Evolutionary conservation across 1,140 invertebrate species (phyloP).

Genomic region (Pseudomyrmex dendroicus): DNA sequence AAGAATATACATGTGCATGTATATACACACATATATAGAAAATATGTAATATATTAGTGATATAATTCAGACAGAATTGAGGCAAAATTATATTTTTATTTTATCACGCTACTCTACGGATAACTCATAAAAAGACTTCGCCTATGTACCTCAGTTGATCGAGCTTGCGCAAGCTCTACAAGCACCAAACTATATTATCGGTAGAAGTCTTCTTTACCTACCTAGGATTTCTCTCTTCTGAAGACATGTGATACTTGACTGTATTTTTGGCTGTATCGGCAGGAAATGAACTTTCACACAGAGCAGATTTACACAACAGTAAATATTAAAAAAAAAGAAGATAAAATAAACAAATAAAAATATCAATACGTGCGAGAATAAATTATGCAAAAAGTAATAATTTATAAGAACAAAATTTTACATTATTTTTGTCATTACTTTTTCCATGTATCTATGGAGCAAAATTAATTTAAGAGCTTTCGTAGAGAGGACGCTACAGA

Average conservation of each 20-base stretch:
- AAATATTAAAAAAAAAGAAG: background rate
- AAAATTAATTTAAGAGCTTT: slow-evolving; percentile 21
- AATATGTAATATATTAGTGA: background rate
- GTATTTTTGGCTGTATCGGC: slow-evolving; percentile 48
- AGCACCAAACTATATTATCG: slow-evolving; percentile 60
- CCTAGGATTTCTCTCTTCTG: slow-evolving; percentile 29
- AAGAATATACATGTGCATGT: background rate
- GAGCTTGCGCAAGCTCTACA: slow-evolving; percentile 30
- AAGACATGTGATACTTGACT: background rate
- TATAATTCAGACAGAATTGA: slow-evolving; percentile 26
- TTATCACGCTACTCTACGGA: slow-evolving; percentile 12
- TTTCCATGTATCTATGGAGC: background rate
- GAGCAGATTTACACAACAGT: background rate
- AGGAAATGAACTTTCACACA: slow-evolving; percentile 10
- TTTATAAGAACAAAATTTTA: background rate
- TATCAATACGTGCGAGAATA: background rate
- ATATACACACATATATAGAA: background rate
- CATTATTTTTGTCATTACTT: background rate
- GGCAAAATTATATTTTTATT: no score
- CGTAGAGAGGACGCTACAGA: slow-evolving; percentile 54
- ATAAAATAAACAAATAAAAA: background rate
- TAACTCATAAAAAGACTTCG: slow-evolving; percentile 30
- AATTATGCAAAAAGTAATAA: background rate
- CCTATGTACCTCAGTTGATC: background rate
- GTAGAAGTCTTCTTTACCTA: slow-evolving; percentile 60